Conservation (phyloP, 2,113 vertebrate species). For the Nansenia antarctica region DNA sequence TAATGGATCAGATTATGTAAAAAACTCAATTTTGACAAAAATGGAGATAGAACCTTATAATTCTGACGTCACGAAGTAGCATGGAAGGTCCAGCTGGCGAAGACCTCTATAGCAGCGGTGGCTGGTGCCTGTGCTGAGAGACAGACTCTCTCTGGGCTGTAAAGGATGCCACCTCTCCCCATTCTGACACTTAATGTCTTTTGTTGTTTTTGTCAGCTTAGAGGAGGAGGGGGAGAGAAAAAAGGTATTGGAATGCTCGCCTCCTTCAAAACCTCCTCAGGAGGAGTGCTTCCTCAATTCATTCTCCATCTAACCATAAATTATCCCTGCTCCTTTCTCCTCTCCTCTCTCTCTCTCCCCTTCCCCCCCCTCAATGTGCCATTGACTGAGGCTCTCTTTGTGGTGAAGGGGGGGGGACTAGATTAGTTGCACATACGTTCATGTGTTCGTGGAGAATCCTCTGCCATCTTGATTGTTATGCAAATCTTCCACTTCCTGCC, state of each 20-base stretch:
- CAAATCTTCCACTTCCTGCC: constrained; percentile 36
- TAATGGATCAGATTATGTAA: too few species aligned
- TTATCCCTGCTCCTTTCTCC: not conserved
- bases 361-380: not conserved
- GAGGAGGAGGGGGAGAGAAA: not conserved
- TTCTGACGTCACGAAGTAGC: too few species aligned
- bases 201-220: not conserved
- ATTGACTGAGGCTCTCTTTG: not conserved
- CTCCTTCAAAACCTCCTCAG: not conserved
- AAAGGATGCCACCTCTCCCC: not conserved
- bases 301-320: not conserved
- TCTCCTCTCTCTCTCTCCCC: not conserved
- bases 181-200: not conserved
- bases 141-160: too few species aligned
- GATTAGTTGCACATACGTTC: not conserved
- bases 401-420: not conserved
- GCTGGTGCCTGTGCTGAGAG: not conserved
- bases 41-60: too few species aligned
- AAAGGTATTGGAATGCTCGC: not conserved
- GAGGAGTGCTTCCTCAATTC: constrained; percentile 1
- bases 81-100: not conserved
- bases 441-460: constrained; percentile 23
- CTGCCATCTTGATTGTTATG: constrained; percentile 38
- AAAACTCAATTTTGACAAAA: too few species aligned
- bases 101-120: not conserved